Evolutionary conservation across 2,113 vertebrate species (phyloP).

Genomic region (Mesitornis unicolor): DNA sequence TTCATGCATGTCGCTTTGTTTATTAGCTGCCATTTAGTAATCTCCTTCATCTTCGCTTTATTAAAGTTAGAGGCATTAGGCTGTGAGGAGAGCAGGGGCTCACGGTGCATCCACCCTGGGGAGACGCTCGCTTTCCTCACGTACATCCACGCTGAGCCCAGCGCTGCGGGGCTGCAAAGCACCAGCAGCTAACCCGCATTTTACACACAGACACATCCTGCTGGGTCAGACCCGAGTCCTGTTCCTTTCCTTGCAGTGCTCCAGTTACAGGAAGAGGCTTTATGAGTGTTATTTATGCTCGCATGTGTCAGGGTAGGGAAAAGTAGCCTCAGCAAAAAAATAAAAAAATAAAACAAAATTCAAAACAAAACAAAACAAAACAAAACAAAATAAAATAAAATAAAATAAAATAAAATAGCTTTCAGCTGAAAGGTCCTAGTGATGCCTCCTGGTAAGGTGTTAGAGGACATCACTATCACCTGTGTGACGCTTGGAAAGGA

Average conservation of each 20-base stretch:
- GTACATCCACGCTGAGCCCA: background rate
- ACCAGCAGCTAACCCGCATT: background rate
- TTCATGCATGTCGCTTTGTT: background rate
- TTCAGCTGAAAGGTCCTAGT: background rate
- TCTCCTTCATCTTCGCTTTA: conserved; percentile 26
- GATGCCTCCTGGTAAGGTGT: background rate
- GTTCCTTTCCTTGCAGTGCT: background rate
- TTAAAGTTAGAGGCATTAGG: conserved; percentile 3
- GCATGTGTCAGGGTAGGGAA: background rate
- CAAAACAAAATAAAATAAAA: background rate
- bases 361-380: background rate
- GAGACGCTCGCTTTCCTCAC: background rate
- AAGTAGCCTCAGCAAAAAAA: background rate
- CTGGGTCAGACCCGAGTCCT: background rate
- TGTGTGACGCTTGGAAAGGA: background rate
- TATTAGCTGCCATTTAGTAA: conserved; percentile 36
- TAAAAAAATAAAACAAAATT: background rate
- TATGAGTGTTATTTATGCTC: background rate
- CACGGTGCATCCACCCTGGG: background rate
- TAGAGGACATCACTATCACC: background rate
- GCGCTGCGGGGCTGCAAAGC: background rate
- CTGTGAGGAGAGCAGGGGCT: background rate
- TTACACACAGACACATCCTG: background rate
- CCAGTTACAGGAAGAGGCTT: background rate
- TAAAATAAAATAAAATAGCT: background rate